Evolutionary conservation across 2,797 vertebrate species (phyloP), one percentile per base, ranked within the genome.

Genomic region (Helicolenus hilgendorfi): DNA sequence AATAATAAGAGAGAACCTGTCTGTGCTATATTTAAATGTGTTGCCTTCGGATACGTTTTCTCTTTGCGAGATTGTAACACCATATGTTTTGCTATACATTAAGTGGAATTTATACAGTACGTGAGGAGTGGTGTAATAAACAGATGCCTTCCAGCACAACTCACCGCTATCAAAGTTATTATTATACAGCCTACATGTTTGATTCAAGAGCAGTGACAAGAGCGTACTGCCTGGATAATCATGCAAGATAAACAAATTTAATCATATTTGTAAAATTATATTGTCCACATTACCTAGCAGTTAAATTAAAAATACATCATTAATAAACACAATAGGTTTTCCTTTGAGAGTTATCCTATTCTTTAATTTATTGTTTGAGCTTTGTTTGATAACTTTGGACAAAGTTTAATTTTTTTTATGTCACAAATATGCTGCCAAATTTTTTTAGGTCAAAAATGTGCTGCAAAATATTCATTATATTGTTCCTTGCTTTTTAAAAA

Each of bases 41-140:
- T 73, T 56, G 59, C 77, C 72, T 63, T 65, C 75, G 59, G 78
- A 77, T 69, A 56, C 1, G 5, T 55, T 79, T 85, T 60, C 15
- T 64, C 36, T 68, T 71, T 73, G 49, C n/a, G 22, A 71, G 26
- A 65, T 63, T 45, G 7, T 64, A 49, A 45, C 22, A 29, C 8
- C 24, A 20, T 45, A 7, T 77, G 63, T 64, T 36, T 38, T 63
- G 29, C 20, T 69, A n/a, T 58, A 72, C 45, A 73, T 75, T 29
- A 33, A 63, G 26, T 56, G 7, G 59, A 38, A 14, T 45, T 31
- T 35, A 63, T 53, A 24, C 8, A 38, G 8, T 29, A 20, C 14
- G 13, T 24, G 56, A 45, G 14, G 2, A 53, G 36, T 26, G 4
- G 31, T 36, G 9, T 31, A 24, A 35, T 41, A 8, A 70, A 55